Evolutionary conservation across 2,888 invertebrate species (phyloP), one percentile per base, ranked within the genome.

Genomic region (Hydraecia micacea): DNA sequence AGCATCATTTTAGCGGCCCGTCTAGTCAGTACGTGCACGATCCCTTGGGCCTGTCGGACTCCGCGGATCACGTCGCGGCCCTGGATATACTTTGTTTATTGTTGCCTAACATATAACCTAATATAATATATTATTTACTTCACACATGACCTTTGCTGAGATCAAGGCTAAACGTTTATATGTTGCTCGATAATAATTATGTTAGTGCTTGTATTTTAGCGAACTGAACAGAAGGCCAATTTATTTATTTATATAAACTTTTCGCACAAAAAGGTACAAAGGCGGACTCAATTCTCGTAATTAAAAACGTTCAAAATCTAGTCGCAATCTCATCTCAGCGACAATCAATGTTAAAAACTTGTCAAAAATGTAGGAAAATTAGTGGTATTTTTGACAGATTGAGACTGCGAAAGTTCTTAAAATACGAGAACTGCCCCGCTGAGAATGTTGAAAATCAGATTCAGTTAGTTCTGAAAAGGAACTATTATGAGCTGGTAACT

Each of bases 11-110:
- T 90, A 90, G 77, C 77, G 67, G 62, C 62, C 73, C 80, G 42
- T 70, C 77, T 75, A 66, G 72, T 60, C 85, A 49, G 85, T 84
- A 88, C 91, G 91, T 88, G 89, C 85, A 60, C 80, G 80, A 77
- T 88, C 89, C 89, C 91, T 67, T 49, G 87, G 87, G 90, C 72
- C 68, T 60, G 74, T 74, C 79, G 80, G 85, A 84, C 84, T 84
- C 85, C 83, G 81, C 86, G 87, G 91, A 87, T 89, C 89, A 91
- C 91, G 91, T 91, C 88, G 81, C 46, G 77, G 83, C 75, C 86
- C 85, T 81, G 84, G 80, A 88, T 87, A 85, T 88, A 87, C 87
- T 78, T 73, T 86, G 86, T 88, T 87, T 89, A 90, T 86, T 87
- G 88, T 86, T 83, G 67, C 73, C 83, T 89, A 82, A 83, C 79